A percentile compares a stretch with the other conserved stretches of the same genome.
Evolutionary conservation across 2,113 vertebrate species (phyloP).

Genomic region (Crotalus viridis): DNA sequence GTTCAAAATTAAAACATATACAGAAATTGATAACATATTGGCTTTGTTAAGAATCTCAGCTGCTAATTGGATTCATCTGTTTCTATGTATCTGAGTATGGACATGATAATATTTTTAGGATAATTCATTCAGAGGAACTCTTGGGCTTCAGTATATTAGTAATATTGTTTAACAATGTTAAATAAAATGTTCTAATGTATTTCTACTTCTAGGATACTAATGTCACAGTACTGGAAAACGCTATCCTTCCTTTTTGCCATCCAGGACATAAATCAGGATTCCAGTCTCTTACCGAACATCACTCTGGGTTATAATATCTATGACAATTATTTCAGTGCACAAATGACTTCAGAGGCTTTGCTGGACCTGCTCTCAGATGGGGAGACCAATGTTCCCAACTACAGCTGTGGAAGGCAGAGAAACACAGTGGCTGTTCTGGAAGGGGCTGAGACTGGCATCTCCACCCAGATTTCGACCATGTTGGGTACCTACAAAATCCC

Average conservation of each 20-base stretch:
- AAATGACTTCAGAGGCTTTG: neutral
- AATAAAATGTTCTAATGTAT: neutral
- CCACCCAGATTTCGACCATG: neutral
- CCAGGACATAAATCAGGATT: neutral
- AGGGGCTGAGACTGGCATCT: neutral
- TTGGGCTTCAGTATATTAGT: neutral
- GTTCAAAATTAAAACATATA: too few relatives aligned
- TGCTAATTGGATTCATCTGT: neutral
- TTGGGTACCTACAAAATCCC: neutral
- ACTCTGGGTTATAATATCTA: neutral
- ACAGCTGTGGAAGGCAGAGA: neutral
- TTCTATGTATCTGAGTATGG: neutral
- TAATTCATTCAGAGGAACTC: neutral
- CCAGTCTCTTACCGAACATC: neutral
- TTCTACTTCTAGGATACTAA: neutral
- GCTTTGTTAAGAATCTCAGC: too few relatives aligned
- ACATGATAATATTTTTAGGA: neutral
- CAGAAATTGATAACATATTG: too few relatives aligned
- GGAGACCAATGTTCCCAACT: neutral
- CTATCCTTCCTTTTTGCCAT: neutral
- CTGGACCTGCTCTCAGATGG: neutral
- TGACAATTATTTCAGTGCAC: neutral
- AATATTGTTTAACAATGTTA: neutral
- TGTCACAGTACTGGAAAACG: neutral
- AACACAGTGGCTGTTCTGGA: neutral